Conservation (phyloP, 2,113 vertebrate genomes). For the Nothoprocta pentlandii region DNA sequence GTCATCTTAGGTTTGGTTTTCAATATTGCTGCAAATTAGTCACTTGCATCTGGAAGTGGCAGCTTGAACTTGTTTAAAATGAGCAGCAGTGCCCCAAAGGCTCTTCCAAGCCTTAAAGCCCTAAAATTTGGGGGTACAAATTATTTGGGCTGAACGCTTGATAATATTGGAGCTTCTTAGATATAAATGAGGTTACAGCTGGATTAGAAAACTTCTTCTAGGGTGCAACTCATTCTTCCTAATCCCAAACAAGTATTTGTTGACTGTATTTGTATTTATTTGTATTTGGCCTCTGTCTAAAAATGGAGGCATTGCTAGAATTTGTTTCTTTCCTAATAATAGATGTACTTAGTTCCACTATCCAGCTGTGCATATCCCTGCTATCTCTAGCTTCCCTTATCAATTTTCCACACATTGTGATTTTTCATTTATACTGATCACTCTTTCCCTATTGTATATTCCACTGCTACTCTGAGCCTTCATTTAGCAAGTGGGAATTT, state of each 20-base stretch:
- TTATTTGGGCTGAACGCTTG: background rate
- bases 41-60: background rate
- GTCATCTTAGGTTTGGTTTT: background rate
- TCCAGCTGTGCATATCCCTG: background rate
- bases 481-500: background rate
- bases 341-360: background rate
- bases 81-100: background rate
- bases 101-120: background rate
- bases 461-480: background rate
- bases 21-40: background rate
- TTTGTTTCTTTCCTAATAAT: background rate
- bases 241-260: background rate
- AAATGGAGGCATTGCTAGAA: background rate
- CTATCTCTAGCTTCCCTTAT: background rate
- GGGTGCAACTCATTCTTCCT: background rate
- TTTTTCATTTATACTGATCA: background rate
- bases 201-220: background rate
- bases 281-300: background rate
- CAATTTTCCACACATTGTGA: background rate
- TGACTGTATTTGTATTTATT: background rate
- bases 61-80: background rate
- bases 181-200: background rate
- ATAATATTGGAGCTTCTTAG: background rate
- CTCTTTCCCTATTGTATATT: background rate
- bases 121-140: fast-evolving